Conservation (phyloP, 2,888 invertebrate genomes). For the Coecobrya sp. region DNA sequence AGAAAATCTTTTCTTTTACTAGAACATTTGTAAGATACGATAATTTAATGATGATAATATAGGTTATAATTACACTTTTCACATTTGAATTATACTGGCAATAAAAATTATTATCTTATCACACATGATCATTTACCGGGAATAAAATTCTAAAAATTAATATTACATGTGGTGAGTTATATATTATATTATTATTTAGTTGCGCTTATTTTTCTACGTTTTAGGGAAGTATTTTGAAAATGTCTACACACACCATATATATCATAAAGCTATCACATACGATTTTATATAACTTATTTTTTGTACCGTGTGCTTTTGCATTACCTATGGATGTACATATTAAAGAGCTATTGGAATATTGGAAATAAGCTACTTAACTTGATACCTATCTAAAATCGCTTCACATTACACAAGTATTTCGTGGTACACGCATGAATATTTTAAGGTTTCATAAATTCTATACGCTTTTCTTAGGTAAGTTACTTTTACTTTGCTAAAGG, state of each 20-base stretch:
- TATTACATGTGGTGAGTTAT: not conserved
- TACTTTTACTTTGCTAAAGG: not conserved
- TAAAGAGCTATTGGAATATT: not conserved
- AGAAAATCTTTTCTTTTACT: constrained; percentile 4
- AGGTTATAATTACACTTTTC: not conserved
- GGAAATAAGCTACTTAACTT: not conserved
- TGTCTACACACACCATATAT: constrained; percentile 22
- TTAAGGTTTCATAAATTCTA: not conserved
- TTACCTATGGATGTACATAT: not conserved
- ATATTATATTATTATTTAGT: not conserved
- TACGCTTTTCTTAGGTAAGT: not conserved
- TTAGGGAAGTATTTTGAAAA: not conserved
- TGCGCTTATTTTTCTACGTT: not conserved
- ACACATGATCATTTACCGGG: constrained; percentile 26
- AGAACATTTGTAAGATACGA: not conserved
- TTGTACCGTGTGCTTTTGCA: constrained; percentile 54
- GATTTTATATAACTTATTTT: constrained; percentile 30
- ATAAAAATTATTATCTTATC: constrained; percentile 25
- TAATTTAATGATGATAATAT: constrained; percentile 1
- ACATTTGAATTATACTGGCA: not conserved
- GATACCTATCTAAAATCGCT: too few species aligned
- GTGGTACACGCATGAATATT: not conserved
- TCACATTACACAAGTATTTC: not conserved
- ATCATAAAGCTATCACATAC: constrained; percentile 25
- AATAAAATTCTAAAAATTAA: not conserved